Evolutionary conservation across 1,140 invertebrate species (phyloP), one percentile per base, ranked within the genome.

Genomic region (Drosophila sturtevanti): DNA sequence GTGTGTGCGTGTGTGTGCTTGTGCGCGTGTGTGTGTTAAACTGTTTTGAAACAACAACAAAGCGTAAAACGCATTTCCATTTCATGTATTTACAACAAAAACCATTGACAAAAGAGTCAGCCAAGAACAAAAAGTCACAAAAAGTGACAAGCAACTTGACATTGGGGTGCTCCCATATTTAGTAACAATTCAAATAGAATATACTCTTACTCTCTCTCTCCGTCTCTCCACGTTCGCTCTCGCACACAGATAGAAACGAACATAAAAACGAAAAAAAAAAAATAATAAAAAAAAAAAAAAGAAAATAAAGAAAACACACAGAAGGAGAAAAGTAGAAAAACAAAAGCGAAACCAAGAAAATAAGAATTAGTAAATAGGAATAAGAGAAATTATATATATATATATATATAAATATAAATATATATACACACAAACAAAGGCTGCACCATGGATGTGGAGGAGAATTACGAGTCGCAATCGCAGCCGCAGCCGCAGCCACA

Each of bases 371-470:
- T 35, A 6, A 31, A 11, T 21, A 48, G 41, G 9, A 2, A 48
- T 48, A 48, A 48, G 41, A 31, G 9, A 48, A 48, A 21, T 21
- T 48, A n/a, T n/a, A n/a, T n/a, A n/a, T n/a, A n/a, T 9, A 35
- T 2, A 35, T 4, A 35, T 4, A 48, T 9, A 2, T 0, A 44
- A 44, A n/a, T n/a, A n/a, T n/a, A n/a, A 2, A 24, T 31, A 18
- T 31, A 31, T 31, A 31, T 6, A 31, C 6, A 31, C 14, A 37
- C 31, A 72, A 37, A 70, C 21, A 34, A 37, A 67, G 56, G 44
- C 35, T 51, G 22, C 67, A 59, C 35, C 22, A 89, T 89, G 85
- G 85, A 89, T 60, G 85, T 89, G 56, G 85, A 89, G 67, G 85
- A 89, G 64, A 89, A 71, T 31, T 85, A 76, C 66, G 85, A 89